Evolutionary conservation across 2,113 vertebrate genomes (phyloP), one percentile per base, ranked within the genome.

Genomic region (Saccopteryx bilineata): DNA sequence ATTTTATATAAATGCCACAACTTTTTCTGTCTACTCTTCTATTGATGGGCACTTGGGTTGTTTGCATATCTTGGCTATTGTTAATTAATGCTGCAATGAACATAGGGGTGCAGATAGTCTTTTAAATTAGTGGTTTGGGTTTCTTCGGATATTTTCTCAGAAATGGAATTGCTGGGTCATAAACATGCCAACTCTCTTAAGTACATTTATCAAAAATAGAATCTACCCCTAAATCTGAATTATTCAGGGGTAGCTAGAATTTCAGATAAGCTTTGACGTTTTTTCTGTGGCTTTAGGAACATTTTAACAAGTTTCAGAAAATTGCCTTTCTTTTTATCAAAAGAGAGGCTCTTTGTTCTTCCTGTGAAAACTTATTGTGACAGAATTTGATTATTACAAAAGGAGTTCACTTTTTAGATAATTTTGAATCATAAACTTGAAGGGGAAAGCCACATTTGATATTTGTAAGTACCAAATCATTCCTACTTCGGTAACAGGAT

Each of bases 121-220:
- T 31, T 19, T 1, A 26, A 50, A 50, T 76, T 76, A 54, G 74
- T 31, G 28, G 54, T 76, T 54, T 54, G 48, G 24, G 4, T 54
- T 76, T 54, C n/a, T 33, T 69, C 9, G 17, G n/a, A 69, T 69
- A n/a, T 54, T 31, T 76, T 19, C 50, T 26, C 9, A 31, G 74
- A 76, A 76, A 15, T 76, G 9, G 74, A 31, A 69, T 33, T 54
- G 50, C 48, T 76, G 74, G 48, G 74, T 76, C 28, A 76, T 31
- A 76, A 76, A 50, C 58, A 79, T 86, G 72, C 24, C 15, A 92
- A 66, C 33, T 89, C 7, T 91, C 90, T 88, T 74, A 68, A 95
- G 89, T 65, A 63, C 24, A 58, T 93, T 96, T 85, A 87, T 83
- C 11, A 93, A 90, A 93, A 94, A 94, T 87, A 56, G 92, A 91